Evolutionary conservation across 2,797 vertebrate genomes (phyloP), one percentile per base, ranked within the genome.

Genomic region (Nothura maculosa): DNA sequence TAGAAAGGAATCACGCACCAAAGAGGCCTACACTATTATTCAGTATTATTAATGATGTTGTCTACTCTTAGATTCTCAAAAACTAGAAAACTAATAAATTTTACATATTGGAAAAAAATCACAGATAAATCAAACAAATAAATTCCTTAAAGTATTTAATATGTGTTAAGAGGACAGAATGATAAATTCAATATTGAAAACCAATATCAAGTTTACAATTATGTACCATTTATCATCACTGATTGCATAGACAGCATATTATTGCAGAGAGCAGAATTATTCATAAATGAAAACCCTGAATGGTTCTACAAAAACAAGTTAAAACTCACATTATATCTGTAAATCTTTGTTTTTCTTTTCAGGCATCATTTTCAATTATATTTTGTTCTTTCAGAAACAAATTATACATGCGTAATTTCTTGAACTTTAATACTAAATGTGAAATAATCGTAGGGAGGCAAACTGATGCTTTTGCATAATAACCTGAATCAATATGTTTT

Each of bases 181-280:
- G 98, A 98, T 98, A 97, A 97, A 98, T 98, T 98, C 97, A 97
- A 91, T 98, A 98, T 98, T 98, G 98, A 98, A 98, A 98, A 97
- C 97, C 97, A 98, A 97, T 98, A 98, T 97, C 97, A 98, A 93
- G 96, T 98, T 97, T 97, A 97, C 97, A 98, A 98, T 98, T 97
- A 97, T 95, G 95, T 96, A 95, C 95, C 97, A 98, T 98, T 98
- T 97, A 97, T 98, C 97, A 98, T 98, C 94, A 93, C 96, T 97
- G 96, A 95, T 95, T 93, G 94, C 95, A 88, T 28, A 95, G 97
- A 97, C 97, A 97, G 96, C 91, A 48, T 94, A 95, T 97, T 96
- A 96, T 95, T 96, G 97, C 10, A 0, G 75, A 90, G 94, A 96
- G 67, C 69, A 58, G 81, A 91, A 89, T 95, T 96, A 97, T 97